Conservation (phyloP, 2,888 invertebrate species). For the Andricus quercusramuli region DNA sequence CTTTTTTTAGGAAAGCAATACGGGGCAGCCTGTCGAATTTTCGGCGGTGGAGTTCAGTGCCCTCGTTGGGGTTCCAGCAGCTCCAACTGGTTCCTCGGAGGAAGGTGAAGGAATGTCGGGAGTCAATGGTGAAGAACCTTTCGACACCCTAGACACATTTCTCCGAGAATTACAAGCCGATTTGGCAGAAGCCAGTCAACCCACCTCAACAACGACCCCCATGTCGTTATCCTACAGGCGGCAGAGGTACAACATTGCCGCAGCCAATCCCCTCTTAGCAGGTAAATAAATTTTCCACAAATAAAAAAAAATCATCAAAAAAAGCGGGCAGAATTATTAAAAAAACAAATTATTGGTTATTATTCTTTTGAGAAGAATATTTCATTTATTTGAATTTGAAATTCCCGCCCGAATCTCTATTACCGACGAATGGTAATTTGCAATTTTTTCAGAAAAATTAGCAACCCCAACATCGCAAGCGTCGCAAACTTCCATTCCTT, state of each 20-base stretch:
- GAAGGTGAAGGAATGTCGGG: conserved; percentile 71
- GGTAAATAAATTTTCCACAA: conserved; percentile 81
- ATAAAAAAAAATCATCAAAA: neutral
- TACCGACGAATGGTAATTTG: neutral
- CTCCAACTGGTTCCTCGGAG: conserved; percentile 70
- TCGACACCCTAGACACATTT: conserved; percentile 91
- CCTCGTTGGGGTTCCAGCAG: conserved; percentile 71
- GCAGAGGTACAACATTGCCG: conserved; percentile 88
- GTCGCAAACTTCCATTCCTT: conserved; percentile 75
- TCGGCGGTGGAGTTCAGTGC: conserved; percentile 75
- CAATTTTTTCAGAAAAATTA: conserved; percentile 77
- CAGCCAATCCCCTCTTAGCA: conserved; percentile 92
- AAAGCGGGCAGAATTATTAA: neutral
- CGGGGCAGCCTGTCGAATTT: conserved; percentile 74
- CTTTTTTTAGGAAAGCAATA: conserved; percentile 74
- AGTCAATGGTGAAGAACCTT: conserved; percentile 86
- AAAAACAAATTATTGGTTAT: conserved; percentile 15
- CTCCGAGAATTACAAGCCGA: conserved; percentile 86
- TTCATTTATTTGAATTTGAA: neutral
- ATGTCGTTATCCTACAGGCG: conserved; percentile 80
- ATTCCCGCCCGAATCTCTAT: neutral
- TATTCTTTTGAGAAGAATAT: neutral
- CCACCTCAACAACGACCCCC: conserved; percentile 80
- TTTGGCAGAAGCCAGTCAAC: conserved; percentile 76
- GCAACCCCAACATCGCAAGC: conserved; percentile 77